A percentile compares a stretch with the other conserved stretches of the same genome.
These are phyloP conservation scores for Myrmecophaga tridactyla DNA, from an alignment of 2,113 vertebrate genomes.

Conservation along the genomic window DNA sequence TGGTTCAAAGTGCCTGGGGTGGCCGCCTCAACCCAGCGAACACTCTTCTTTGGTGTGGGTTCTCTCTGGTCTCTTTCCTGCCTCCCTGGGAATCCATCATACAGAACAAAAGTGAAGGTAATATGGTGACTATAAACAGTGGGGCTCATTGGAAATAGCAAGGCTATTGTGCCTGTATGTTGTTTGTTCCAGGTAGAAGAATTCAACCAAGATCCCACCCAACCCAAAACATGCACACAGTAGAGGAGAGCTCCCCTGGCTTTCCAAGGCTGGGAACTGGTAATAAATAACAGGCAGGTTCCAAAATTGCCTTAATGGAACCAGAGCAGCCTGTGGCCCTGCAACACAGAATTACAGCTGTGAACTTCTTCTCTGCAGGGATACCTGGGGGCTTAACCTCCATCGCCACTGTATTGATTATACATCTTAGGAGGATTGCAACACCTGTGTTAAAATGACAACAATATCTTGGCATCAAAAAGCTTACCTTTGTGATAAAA, in stretches of 20 bases:
- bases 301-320: neutral
- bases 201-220: neutral
- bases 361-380: accelerated
- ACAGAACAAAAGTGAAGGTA: accelerated
- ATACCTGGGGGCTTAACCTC: neutral
- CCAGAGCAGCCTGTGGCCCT: neutral
- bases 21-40: accelerated
- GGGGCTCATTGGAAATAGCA: accelerated
- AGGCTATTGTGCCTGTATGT: accelerated
- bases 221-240: neutral
- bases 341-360: accelerated
- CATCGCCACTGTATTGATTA: accelerated
- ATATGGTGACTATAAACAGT: accelerated
- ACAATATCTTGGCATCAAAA: neutral
- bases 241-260: neutral
- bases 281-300: neutral
- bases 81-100: accelerated
- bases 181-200: neutral
- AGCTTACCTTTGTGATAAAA: neutral
- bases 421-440: neutral
- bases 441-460: neutral
- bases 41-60: no score
- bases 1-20: accelerated
- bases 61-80: neutral
- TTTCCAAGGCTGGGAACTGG: neutral